These are phyloP conservation scores for Protobothrops mucrosquamatus DNA, from an alignment of 2,113 vertebrate genomes.

Conservation along the genomic window DNA sequence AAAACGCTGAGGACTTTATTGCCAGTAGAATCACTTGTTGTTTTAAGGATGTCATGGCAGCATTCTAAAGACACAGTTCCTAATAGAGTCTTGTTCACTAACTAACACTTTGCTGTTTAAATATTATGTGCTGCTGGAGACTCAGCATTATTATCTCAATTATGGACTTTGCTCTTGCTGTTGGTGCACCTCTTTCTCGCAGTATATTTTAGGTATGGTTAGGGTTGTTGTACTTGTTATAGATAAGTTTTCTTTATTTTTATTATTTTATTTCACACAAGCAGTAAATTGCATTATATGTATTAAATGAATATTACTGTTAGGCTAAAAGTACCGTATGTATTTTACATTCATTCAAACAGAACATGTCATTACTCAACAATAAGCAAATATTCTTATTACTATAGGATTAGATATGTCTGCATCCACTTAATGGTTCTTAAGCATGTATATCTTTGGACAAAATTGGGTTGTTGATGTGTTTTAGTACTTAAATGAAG, in stretches of 20 bases:
- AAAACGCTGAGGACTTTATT: background rate
- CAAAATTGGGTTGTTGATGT: background rate
- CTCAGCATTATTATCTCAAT: background rate
- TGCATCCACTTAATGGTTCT: background rate
- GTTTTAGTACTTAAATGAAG: background rate
- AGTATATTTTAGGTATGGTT: background rate
- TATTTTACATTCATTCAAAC: background rate
- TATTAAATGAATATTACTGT: background rate
- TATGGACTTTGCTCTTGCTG: constrained; percentile 38
- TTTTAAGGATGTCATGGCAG: background rate
- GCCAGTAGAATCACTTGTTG: background rate
- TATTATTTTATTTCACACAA: background rate
- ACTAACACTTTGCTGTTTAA: background rate
- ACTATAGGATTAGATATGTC: background rate
- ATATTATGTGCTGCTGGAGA: background rate
- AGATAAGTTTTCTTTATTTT: background rate
- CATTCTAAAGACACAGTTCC: background rate
- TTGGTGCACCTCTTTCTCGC: background rate
- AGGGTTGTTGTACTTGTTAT: background rate
- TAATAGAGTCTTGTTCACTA: fast-evolving
- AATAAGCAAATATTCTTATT: background rate
- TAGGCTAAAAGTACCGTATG: background rate
- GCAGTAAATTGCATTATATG: background rate
- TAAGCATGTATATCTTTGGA: background rate
- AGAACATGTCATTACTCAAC: background rate